phyloP scores from a whole-genome alignment of 2,113 vertebrate genomes.

The Oreocharis arfaki region DNA sequence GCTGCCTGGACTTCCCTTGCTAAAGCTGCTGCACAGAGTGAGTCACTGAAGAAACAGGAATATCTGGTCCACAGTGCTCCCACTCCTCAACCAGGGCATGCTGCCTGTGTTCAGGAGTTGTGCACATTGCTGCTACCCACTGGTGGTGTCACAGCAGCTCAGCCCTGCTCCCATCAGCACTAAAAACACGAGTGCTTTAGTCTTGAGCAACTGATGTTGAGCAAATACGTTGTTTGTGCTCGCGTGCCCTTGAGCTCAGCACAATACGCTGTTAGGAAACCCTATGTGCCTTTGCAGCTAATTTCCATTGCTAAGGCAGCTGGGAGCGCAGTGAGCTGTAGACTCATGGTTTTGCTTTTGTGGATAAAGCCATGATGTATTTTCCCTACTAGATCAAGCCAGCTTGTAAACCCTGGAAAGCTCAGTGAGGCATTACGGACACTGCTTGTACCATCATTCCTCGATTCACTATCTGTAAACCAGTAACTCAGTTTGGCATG shows the following conservation, averaged over 20 bases:
- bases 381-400: neutral
- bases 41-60: neutral
- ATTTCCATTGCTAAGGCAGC: neutral
- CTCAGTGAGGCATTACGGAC: neutral
- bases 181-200: neutral
- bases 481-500: neutral
- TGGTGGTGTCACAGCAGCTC: neutral
- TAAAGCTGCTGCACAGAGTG: neutral
- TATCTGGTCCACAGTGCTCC: neutral
- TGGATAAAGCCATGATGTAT: neutral
- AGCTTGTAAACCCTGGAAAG: neutral
- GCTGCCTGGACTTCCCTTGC: neutral
- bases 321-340: neutral
- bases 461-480: neutral
- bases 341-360: neutral
- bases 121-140: neutral
- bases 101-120: neutral
- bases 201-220: neutral
- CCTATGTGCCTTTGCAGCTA: neutral
- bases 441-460: neutral
- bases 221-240: neutral
- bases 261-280: accelerated
- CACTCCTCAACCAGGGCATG: neutral
- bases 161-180: neutral
- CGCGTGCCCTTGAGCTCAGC: neutral